Base-by-base conservation (phyloP, 2,113 vertebrate species). In the Castor canadensis region DNA sequence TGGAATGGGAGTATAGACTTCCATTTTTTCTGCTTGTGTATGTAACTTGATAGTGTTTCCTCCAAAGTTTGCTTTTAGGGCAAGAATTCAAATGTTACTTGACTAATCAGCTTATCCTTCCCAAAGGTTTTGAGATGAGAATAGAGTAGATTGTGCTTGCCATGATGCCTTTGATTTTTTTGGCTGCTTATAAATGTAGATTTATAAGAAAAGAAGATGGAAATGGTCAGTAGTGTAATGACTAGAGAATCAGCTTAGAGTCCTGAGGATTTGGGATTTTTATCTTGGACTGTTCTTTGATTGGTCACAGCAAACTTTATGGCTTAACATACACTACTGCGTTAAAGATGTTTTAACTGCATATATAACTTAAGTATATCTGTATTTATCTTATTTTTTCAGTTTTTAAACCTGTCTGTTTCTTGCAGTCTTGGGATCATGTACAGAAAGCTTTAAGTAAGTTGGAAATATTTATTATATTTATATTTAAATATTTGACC, bases 391-490 rank as follows among this genome's bases (percentile, higher is more conserved):
- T 91, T 83, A 26, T 64, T 16, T 91, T 93, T 94, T 91, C 73
- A 71, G 35, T 91, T 11, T 93, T 94, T 85, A 91, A 92, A 47
- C 17, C 60, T 92, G 45, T 13, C 22, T 84, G 9, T 89, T 82
- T 54, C 43, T 92, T 88, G 28, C 26, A 40, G 8, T 47, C 76
- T 79, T 91, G 10, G n/a, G 49, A 73, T 93, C 56, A 84, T 45
- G n/a, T 71, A 87, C 92, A 87, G 35, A 92, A 89, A 94, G 3
- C 67, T 71, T 73, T 82, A 85, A 92, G 82, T 67, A n/a, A 86
- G 69, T 83, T 91, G 75, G 83, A 87, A 96, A 80, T 95, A 66
- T 93, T 94, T 94, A 89, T 91, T 89, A 47, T 19, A 45, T 1
- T 71, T n/a, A n/a, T n/a, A n/a, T n/a, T n/a, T n/a, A n/a, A n/a